Evolutionary conservation across 2,888 invertebrate genomes (phyloP).

Genomic region (Lycocerus yunnanus): DNA sequence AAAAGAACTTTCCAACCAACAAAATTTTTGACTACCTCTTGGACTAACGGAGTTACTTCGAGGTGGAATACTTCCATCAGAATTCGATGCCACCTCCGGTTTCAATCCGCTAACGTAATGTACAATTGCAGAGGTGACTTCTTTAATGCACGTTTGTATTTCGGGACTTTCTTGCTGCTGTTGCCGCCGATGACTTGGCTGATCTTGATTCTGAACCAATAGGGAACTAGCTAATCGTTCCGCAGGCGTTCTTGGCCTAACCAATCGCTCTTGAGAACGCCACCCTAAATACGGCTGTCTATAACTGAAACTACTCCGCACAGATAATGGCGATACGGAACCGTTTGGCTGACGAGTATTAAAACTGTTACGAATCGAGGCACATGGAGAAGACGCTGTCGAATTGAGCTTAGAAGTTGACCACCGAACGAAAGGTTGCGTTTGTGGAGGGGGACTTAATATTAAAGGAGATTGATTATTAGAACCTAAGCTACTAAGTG

Average conservation of each 20-base stretch:
- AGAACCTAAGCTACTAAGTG: constrained; percentile 74
- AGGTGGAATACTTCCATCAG: constrained; percentile 11
- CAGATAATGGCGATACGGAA: constrained; percentile 67
- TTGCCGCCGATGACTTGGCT: constrained; percentile 17
- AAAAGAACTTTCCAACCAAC: constrained; percentile 93
- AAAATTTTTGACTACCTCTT: constrained; percentile 71
- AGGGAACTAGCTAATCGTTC: constrained; percentile 76
- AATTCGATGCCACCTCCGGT: constrained; percentile 55
- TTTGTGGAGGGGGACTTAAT: constrained; percentile 52
- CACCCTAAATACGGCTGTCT: constrained; percentile 89
- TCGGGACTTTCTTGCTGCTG: constrained; percentile 59
- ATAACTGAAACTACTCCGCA: constrained; percentile 78
- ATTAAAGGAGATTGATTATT: constrained; percentile 49
- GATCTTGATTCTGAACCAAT: constrained; percentile 53
- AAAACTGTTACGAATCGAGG: constrained; percentile 73
- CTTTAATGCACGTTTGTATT: constrained; percentile 86
- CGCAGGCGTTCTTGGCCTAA: constrained; percentile 81
- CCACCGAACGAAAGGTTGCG: constrained; percentile 66
- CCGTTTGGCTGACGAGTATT: constrained; percentile 66
- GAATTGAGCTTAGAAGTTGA: constrained; percentile 77
- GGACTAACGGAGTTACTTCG: constrained; percentile 50
- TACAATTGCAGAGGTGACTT: constrained; percentile 90
- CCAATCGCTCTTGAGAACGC: constrained; percentile 82
- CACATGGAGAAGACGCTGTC: constrained; percentile 74
- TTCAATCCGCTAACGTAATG: constrained; percentile 81